Percentiles rank a stretch among this genome's conserved stretches.
These are phyloP conservation scores for Procapra przewalskii DNA, from an alignment of 2,113 vertebrate species.

Conservation along the genomic window DNA sequence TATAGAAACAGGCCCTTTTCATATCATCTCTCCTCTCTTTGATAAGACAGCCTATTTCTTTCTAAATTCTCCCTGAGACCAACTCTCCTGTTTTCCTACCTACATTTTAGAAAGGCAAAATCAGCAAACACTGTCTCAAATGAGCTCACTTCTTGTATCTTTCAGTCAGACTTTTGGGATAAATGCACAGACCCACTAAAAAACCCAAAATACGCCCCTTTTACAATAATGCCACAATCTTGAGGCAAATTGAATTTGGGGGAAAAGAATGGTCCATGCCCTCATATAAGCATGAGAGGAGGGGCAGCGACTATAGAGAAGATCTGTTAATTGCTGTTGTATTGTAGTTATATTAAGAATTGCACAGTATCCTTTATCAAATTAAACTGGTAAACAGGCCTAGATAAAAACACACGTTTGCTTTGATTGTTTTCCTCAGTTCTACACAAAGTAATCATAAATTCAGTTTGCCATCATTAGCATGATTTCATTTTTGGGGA, in stretches of 20 bases:
- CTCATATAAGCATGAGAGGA: not conserved
- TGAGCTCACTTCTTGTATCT: not conserved
- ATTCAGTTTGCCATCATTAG: conserved; percentile 12
- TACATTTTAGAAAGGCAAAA: not conserved
- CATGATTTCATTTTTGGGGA: not conserved
- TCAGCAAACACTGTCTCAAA: not conserved
- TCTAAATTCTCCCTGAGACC: conserved; percentile 16
- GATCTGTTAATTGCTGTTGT: conserved; percentile 37
- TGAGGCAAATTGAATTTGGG: conserved; percentile 37
- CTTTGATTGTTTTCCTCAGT: conserved; percentile 38
- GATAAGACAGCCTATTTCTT: conserved; percentile 37
- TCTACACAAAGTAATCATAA: conserved; percentile 19
- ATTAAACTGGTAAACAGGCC: conserved; percentile 42
- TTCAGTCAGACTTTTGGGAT: conserved; percentile 19
- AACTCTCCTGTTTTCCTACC: not conserved
- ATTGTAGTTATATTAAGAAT: conserved; percentile 43
- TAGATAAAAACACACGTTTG: conserved; percentile 57
- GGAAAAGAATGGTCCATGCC: not conserved
- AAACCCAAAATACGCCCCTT: conserved; percentile 22
- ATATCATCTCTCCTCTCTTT: conserved; percentile 12
- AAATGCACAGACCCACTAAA: not conserved
- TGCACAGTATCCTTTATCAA: conserved; percentile 53
- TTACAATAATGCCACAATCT: conserved; percentile 27
- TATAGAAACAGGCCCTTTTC: conserved; percentile 65
- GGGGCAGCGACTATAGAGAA: not conserved